phyloP scores from a whole-genome alignment of 2,888 invertebrate genomes.

The Protodeltote pygarga region DNA sequence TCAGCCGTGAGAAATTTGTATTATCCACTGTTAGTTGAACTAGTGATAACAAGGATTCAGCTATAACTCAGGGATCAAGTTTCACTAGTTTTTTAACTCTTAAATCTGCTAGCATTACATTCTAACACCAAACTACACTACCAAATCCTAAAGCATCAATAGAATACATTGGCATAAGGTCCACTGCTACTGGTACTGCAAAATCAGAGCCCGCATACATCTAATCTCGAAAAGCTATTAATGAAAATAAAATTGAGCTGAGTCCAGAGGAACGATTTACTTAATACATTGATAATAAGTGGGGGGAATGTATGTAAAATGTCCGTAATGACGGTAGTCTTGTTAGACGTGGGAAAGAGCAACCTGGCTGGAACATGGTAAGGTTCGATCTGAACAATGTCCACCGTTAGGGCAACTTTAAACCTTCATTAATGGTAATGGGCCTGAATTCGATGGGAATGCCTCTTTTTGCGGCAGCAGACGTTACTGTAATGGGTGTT shows the following conservation, averaged over 20 bases:
- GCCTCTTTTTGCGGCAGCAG: conserved; percentile 73
- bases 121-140: conserved; percentile 17
- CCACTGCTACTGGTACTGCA: conserved; percentile 26
- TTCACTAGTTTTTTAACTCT: conserved; percentile 17
- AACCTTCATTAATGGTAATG: conserved; percentile 82
- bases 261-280: conserved; percentile 78
- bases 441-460: conserved; percentile 77
- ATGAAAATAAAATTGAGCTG: conserved; percentile 81
- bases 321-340: conserved; percentile 82
- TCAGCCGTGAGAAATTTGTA: conserved; percentile 33
- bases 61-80: conserved; percentile 14
- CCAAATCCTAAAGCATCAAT: conserved; percentile 12
- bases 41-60: conserved; percentile 5
- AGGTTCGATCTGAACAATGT: conserved; percentile 75
- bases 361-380: conserved; percentile 71
- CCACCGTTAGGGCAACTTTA: conserved; percentile 80
- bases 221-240: conserved; percentile 77
- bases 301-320: conserved; percentile 81
- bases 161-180: conserved; percentile 13
- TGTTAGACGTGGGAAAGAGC: conserved; percentile 83
- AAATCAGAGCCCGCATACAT: conserved; percentile 36
- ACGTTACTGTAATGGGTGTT: conserved; percentile 72
- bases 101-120: conserved; percentile 28
- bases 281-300: conserved; percentile 84
- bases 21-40: conserved; percentile 15